Base-by-base conservation (phyloP, 2,888 invertebrate genomes). In the Phania funesta region DNA sequence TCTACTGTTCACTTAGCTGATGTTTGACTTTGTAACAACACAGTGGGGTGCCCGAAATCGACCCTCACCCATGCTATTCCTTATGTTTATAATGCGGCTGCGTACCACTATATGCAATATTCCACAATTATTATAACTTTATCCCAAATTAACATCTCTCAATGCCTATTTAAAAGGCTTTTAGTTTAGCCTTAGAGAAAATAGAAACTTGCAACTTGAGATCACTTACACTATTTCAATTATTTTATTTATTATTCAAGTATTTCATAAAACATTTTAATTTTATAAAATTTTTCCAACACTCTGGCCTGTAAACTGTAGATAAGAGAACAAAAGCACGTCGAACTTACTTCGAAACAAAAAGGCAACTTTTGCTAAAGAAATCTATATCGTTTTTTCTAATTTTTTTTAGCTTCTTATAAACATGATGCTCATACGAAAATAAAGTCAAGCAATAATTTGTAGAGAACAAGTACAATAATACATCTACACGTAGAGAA, bases 271-370 rank as follows among this genome's bases (percentile, higher is more conserved):
- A 38, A 9, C 1, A 38, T 9, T 5, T 4, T 38, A 38, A 13
- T 38, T 38, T n/a, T 4, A n/a, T 38, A 3, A 11, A 13, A 38
- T 11, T 3, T 2, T 44, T 60, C 16, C 13, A 7, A 16, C 13
- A 48, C 48, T 7, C 26, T 38, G 35, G 80, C 67, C 85, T 85
- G 85, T 24, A 75, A 77, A 78, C 67, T 65, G 64, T 74, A 77
- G 85, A 85, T 85, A 85, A 85, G 75, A 80, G 60, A 54, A 13
- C 52, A 5, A 18, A 65, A 84, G 81, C 64, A 82, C 48, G 62
- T 6, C 73, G 67, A 46, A 68, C 29, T 71, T 54, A 50, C 58
- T 65, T 24, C 20, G 8, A 44, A 65, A 58, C 52, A 65, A 58
- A 65, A n/a, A 70, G 24, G 18, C 52, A 77, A 73, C 26, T 74